Base-by-base conservation (phyloP, 2,113 vertebrate species). In the Macquaria australasica region DNA sequence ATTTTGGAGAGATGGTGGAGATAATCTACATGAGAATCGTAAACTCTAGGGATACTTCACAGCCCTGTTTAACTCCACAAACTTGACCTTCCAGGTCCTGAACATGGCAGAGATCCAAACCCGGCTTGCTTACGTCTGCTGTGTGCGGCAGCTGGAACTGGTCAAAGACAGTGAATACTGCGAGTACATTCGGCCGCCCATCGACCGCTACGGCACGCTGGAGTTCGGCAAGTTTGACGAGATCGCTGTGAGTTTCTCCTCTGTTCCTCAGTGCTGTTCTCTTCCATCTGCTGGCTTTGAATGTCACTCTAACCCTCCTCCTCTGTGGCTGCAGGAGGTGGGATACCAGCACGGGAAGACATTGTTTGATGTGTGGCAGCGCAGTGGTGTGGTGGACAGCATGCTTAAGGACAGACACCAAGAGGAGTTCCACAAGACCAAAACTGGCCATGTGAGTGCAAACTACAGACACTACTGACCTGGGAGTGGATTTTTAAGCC, bases 91-190 rank as follows among this genome's bases (percentile, higher is more conserved):
- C 31, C 87, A 99, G 98, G 98, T 99, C 86, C 86, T 98, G 93
- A 97, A 98, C 93, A 98, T 99, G 98, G 98, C 97, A 0, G 98
- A 99, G 96, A 99, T 99, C 93, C 98, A 99, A 89, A 97, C 97
- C 0, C 96, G 98, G 0, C 95, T 99, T 1, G 98, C 98, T 0
- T 99, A 98, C 0, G 98, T 99, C 70, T 98, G 98, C 96, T 98
- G 98, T 0, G 97, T 98, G 76, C 94, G 96, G 86, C 98, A 99
- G 94, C 95, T 99, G 86, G 98, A 98, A 87, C 89, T 95, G 88
- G 98, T 99, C 81, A 97, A 94, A 95, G 97, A 63, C 92, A 96
- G 97, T 0, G 96, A 98, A 0, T 98, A 99, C 90, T 99, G 98
- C 56, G 98, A 99, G 94, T 99, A 97, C 85, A 97, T 99, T 85